Percentiles rank a stretch among this genome's conserved stretches.
phyloP scores from a whole-genome alignment of 2,888 invertebrate species.

The Colostygia pectinataria region DNA sequence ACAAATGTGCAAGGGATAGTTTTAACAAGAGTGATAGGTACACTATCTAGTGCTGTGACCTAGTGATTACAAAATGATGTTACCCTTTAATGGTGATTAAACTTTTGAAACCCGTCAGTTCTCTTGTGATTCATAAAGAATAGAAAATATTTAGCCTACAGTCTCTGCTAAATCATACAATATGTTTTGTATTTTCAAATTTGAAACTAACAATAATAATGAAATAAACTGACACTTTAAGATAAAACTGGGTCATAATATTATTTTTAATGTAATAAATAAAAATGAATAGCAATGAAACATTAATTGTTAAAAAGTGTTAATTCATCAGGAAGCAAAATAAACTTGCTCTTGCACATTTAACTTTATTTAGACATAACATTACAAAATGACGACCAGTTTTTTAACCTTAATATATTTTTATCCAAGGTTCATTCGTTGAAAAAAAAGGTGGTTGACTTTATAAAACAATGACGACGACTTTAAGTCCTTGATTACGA shows the following conservation, averaged over 20 bases:
- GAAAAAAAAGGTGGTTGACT: not conserved
- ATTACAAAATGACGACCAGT: slow-evolving; percentile 13
- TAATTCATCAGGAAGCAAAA: slow-evolving; percentile 17
- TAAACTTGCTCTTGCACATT: slow-evolving; percentile 13
- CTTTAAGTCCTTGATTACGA: no score
- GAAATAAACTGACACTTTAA: no score
- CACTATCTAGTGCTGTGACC: not conserved
- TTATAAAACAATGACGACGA: not conserved
- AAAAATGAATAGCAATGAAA: no score
- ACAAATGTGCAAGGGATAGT: not conserved
- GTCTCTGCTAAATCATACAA: no score
- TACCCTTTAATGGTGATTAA: not conserved
- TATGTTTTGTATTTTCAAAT: no score
- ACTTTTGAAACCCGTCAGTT: not conserved
- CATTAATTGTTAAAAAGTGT: slow-evolving; percentile 20
- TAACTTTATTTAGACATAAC: slow-evolving; percentile 4
- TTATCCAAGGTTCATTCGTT: slow-evolving; percentile 4
- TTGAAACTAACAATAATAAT: no score
- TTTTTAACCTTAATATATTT: slow-evolving; percentile 8
- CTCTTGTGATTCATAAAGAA: no score
- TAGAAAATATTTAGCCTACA: no score
- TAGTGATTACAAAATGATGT: not conserved
- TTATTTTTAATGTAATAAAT: no score
- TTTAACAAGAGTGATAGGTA: not conserved
- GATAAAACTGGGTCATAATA: no score